Base-by-base conservation (phyloP, 2,888 invertebrate genomes). In the Acleris holmiana region DNA sequence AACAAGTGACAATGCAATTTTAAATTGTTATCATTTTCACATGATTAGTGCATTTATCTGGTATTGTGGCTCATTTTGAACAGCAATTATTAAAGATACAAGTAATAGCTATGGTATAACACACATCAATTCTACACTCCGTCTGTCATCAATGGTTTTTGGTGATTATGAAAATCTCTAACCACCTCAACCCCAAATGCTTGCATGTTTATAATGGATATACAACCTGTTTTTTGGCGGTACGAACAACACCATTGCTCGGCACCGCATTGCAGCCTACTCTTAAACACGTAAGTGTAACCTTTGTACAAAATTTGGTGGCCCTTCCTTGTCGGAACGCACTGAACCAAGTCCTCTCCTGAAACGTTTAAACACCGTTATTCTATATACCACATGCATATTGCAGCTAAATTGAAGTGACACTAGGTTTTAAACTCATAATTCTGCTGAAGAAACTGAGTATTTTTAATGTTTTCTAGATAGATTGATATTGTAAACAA, bases 191-290 rank as follows among this genome's bases (percentile, higher is more conserved):
- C 88, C 25, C 91, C 90, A 67, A 81, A 84, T 0, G 85, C 81
- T 74, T 91, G 90, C 88, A 91, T 91, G 71, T 91, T 91, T 70
- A 91, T 91, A 57, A 87, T 78, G 7, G 89, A 90, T 75, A 91
- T 91, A 77, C 91, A 91, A 75, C 91, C 91, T 74, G 91, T 91
- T 80, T 88, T 91, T 73, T 90, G 91, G 29, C 89, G 78, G 68
- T 81, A 91, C 1, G 91, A 90, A 64, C 91, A 91, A 60, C 85
- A 86, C 91, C 91, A 91, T 74, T 91, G 91, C 67, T 91, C 91
- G 2, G 91, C 87, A 3, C 91, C 91, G 75, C 89, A 91, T 72
- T 88, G 91, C 66, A 91, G 77, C 71, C 84, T 87, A 79, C 86
- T 84, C 78, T 90, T 91, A 71, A 91, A 89, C 56, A 88, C 82